Evolutionary conservation across 2,113 vertebrate species (phyloP).

Genomic region (Apteryx owenii): DNA sequence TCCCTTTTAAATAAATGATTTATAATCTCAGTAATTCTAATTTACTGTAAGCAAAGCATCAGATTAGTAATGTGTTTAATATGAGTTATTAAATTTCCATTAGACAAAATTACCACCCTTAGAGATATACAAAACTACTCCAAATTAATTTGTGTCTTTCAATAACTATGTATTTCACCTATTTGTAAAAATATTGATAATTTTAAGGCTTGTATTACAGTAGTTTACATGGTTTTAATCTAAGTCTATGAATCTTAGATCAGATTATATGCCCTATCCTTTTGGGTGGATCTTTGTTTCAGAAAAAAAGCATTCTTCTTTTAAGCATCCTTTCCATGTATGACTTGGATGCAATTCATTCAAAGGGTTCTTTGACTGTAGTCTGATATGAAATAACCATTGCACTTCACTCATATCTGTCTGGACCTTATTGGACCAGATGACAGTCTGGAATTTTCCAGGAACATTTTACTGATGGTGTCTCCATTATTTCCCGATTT

Average conservation of each 20-base stretch:
- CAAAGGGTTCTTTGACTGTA: not conserved
- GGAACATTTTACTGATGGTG: not conserved
- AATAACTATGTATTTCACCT: slow-evolving; percentile 44
- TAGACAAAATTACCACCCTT: slow-evolving; percentile 79
- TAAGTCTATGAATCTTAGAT: not conserved
- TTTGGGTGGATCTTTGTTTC: not conserved
- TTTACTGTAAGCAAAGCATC: slow-evolving; percentile 80
- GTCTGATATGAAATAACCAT: not conserved
- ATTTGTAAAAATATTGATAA: not conserved
- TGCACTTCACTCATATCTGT: not conserved
- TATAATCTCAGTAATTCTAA: slow-evolving; percentile 74
- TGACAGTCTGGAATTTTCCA: not conserved
- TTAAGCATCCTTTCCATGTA: not conserved
- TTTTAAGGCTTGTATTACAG: not conserved
- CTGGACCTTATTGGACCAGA: not conserved
- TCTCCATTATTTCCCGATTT: not conserved
- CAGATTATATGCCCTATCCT: not conserved
- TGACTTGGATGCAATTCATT: not conserved
- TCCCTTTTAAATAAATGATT: slow-evolving; percentile 71
- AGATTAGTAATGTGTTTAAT: slow-evolving; percentile 82
- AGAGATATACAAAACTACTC: slow-evolving; percentile 65
- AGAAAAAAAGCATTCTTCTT: not conserved
- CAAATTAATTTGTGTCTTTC: slow-evolving; percentile 74
- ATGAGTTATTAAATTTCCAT: slow-evolving; percentile 84
- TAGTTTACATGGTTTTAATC: not conserved